Evolutionary conservation across 2,888 invertebrate species (phyloP).

Genomic region (Entomobrya multifasciata): DNA sequence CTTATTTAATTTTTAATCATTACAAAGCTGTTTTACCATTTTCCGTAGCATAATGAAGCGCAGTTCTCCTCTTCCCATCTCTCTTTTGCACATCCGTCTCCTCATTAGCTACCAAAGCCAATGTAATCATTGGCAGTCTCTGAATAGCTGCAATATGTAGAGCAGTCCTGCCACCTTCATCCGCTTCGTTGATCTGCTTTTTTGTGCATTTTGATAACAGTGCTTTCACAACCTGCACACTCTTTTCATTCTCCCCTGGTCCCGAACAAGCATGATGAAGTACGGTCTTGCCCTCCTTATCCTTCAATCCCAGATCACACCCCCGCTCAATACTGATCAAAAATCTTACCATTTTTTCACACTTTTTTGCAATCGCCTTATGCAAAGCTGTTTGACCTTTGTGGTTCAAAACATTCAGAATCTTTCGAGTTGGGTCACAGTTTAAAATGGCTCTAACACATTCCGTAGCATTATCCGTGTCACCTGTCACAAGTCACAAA

Average conservation of each 20-base stretch:
- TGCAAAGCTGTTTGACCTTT: conserved; percentile 51
- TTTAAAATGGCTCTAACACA: conserved; percentile 48
- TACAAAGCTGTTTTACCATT: too few species aligned
- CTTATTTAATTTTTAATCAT: neutral
- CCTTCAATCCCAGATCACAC: conserved; percentile 41
- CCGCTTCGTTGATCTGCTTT: conserved; percentile 55
- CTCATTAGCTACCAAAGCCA: conserved; percentile 27
- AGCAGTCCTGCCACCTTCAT: conserved; percentile 57
- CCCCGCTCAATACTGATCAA: conserved; percentile 42
- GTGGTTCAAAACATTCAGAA: conserved; percentile 48
- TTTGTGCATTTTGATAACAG: conserved; percentile 48
- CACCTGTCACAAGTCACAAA: too few species aligned
- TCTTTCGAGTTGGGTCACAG: conserved; percentile 37
- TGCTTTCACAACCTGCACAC: conserved; percentile 56
- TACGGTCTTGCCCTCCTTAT: conserved; percentile 43
- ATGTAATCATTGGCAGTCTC: conserved; percentile 44
- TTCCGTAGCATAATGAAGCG: conserved; percentile 63
- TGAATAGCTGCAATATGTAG: conserved; percentile 61
- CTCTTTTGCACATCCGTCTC: conserved; percentile 54
- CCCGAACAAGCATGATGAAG: conserved; percentile 62
- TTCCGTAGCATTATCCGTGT: conserved; percentile 51
- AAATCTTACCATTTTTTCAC: conserved; percentile 58
- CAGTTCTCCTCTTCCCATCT: conserved; percentile 45
- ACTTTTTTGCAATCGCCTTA: conserved; percentile 55
- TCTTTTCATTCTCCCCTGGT: conserved; percentile 66